phyloP scores from a whole-genome alignment of 2,888 invertebrate genomes.

The Trimorus sp. region DNA sequence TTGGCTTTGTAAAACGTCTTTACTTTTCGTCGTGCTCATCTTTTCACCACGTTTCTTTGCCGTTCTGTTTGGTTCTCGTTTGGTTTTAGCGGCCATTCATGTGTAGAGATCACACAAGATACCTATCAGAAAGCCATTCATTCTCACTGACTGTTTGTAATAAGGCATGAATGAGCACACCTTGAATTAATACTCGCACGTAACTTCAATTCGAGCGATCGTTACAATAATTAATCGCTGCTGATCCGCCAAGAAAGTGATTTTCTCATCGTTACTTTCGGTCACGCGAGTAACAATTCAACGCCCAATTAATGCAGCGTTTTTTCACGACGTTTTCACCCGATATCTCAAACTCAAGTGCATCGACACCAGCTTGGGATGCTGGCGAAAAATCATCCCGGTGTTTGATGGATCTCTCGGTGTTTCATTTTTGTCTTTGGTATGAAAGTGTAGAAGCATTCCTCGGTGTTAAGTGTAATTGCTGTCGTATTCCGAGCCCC shows the following conservation, averaged over 20 bases:
- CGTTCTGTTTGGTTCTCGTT: constrained; percentile 1
- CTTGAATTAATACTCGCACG: constrained; percentile 22
- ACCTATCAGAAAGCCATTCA: constrained; percentile 7
- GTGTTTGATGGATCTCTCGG: too few species aligned
- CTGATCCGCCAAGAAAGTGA: not conserved
- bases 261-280: constrained; percentile 12
- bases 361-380: too few species aligned
- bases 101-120: constrained; percentile 5
- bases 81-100: constrained; percentile 33
- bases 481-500: too few species aligned
- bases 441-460: too few species aligned
- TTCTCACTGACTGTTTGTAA: constrained; percentile 21
- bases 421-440: too few species aligned
- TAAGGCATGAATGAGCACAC: constrained; percentile 20
- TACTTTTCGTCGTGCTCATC: constrained; percentile 32
- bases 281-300: constrained; percentile 38
- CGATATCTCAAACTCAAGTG: too few species aligned
- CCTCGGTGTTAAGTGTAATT: too few species aligned
- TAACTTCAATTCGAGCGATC: constrained; percentile 8
- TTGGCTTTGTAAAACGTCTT: constrained; percentile 40
- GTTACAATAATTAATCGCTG: not conserved
- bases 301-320: not conserved
- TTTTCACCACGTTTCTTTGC: constrained; percentile 30
- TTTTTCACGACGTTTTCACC: too few species aligned
- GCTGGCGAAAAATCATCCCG: too few species aligned